Conservation (phyloP, 2,797 vertebrate species). For the Sparus aurata region DNA sequence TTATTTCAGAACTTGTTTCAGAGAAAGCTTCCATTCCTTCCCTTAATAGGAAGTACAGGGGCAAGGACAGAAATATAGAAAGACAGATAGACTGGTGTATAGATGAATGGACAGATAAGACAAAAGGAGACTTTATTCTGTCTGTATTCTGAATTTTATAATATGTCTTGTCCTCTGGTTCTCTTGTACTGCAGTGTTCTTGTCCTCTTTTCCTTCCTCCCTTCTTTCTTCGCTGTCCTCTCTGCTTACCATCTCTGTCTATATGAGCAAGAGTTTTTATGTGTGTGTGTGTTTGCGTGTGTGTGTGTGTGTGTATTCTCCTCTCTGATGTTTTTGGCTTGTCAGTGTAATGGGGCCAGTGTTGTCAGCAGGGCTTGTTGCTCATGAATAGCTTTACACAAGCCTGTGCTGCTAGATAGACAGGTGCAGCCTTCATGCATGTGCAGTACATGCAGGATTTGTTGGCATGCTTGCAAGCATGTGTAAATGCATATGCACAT, state of each 20-base stretch:
- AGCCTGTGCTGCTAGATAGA: conserved; percentile 59
- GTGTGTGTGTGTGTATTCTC: conserved; percentile 40
- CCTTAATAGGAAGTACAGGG: conserved; percentile 33
- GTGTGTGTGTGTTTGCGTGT: conserved; percentile 28
- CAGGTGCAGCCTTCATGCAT: conserved; percentile 63
- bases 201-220: conserved; percentile 46
- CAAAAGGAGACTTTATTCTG: conserved; percentile 40
- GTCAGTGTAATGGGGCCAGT: conserved; percentile 84
- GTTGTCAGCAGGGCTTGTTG: conserved; percentile 81
- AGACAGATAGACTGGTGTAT: conserved; percentile 13
- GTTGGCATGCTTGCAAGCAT: conserved; percentile 13
- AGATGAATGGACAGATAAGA: conserved; percentile 37
- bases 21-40: conserved; percentile 20
- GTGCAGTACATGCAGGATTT: conserved; percentile 47
- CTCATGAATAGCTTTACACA: conserved; percentile 80
- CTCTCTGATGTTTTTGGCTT: conserved; percentile 82
- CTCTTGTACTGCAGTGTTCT: conserved; percentile 33
- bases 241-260: conserved; percentile 67
- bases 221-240: conserved; percentile 48
- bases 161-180: conserved; percentile 38
- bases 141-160: conserved; percentile 27
- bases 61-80: conserved; percentile 15
- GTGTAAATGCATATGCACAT: neutral
- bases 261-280: conserved; percentile 35
- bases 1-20: conserved; percentile 47